Evolutionary conservation across 1,140 invertebrate species (phyloP), one percentile per base, ranked within the genome.

Genomic region (Drosophila elegans): DNA sequence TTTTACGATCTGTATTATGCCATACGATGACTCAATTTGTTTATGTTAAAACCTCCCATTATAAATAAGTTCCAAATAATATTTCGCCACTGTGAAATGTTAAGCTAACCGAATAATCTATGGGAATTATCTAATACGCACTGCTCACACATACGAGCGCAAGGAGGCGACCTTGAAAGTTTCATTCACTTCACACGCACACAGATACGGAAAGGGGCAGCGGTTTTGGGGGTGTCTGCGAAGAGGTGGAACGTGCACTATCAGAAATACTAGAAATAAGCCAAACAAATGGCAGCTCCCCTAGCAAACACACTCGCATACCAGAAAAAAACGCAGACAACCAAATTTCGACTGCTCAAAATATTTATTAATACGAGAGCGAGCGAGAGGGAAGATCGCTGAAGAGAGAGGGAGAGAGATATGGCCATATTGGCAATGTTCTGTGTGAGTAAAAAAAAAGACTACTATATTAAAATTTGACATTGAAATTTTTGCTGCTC

Each of bases 381-480:
- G 54, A 56, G 49, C 34, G 34, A 4, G 48, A 27, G 69, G 29
- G 77, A 52, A 62, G 42, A 71, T 41, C 52, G 51, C 29, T 21
- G 16, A 7, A 34, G 9, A 42, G 16, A 16, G 12, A 25, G 36
- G 7, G 51, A 16, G 38, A 11, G 41, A 62, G 60, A 41, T n/a
- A 53, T 39, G 77, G 63, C 69, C 83, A 86, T 82, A 86, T 86
- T 86, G 83, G 69, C 74, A 77, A 77, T 88, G 74, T 78, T 83
- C 80, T 86, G 72, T 83, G 69, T 69, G 84, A 76, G 67, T 66
- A 59, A 38, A 66, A 68, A 42, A 76, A 67, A 80, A 86, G 64
- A 69, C 82, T 68, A 88, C 80, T 75, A 89, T 89, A 89, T 89
- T 84, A 84, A 89, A 89, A 89, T 89, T 89, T 89, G 84, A 89